Percentiles rank a stretch among this genome's conserved stretches.
These are phyloP conservation scores for Eristalis tenax DNA, from an alignment of 2,888 invertebrate genomes.

Conservation along the genomic window DNA sequence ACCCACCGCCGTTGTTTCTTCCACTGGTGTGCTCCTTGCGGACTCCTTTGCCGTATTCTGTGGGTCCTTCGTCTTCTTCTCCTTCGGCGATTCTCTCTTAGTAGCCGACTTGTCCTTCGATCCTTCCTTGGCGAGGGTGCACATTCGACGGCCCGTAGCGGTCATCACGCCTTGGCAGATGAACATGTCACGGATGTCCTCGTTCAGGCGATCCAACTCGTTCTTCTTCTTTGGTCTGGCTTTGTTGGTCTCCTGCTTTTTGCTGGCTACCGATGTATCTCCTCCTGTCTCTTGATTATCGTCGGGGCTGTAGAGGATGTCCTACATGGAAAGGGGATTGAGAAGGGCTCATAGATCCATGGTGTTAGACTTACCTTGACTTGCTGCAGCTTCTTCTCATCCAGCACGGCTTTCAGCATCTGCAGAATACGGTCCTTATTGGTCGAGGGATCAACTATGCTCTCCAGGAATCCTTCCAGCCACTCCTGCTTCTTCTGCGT, in stretches of 20 bases:
- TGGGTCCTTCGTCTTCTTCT: constrained; percentile 3
- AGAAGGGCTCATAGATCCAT: neutral
- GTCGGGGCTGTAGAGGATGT: constrained; percentile 50
- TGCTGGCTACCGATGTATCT: constrained; percentile 51
- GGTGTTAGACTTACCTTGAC: constrained; percentile 69
- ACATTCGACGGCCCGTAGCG: constrained; percentile 84
- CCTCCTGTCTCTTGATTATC: neutral
- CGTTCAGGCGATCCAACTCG: constrained; percentile 85
- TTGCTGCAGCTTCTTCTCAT: constrained; percentile 74
- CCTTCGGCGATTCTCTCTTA: constrained; percentile 28
- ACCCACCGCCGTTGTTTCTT: neutral
- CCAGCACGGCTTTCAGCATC: constrained; percentile 75
- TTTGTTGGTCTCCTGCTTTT: constrained; percentile 72
- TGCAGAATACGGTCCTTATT: constrained; percentile 74
- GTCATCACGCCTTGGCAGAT: constrained; percentile 84
- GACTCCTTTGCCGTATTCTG: neutral
- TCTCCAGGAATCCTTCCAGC: constrained; percentile 74
- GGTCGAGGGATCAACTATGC: constrained; percentile 74
- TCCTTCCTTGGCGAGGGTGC: constrained; percentile 79
- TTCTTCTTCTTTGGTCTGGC: constrained; percentile 73
- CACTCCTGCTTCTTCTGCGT: constrained; percentile 72
- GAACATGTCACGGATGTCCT: constrained; percentile 86
- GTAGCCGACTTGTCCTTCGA: constrained; percentile 3
- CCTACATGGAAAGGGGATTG: constrained; percentile 12
- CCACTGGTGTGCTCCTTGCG: neutral